Conservation (phyloP, 2,113 vertebrate species). For the Paedocypris sp. region DNA sequence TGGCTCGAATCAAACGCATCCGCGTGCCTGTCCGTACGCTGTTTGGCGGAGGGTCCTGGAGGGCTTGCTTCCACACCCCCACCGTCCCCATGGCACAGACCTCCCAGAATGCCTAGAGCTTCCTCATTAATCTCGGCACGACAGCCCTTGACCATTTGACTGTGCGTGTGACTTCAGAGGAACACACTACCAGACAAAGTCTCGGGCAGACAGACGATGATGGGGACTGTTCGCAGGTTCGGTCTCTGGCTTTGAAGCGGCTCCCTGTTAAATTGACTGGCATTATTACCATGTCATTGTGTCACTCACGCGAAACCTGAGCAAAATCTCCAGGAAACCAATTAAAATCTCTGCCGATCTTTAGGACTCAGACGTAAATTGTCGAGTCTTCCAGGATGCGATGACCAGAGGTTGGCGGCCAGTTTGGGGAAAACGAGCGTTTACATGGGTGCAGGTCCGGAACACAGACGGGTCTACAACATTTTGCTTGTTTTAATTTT, state of each 20-base stretch:
- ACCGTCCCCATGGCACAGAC: neutral
- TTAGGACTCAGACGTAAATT: no score
- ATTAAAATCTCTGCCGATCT: neutral
- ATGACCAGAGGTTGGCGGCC: no score
- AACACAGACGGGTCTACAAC: no score
- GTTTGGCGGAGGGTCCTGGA: slow-evolving; percentile 1
- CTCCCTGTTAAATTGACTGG: slow-evolving; percentile 34
- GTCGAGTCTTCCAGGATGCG: no score
- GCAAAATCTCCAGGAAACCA: neutral
- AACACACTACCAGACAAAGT: slow-evolving; percentile 34
- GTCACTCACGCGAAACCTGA: neutral
- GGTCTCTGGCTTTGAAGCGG: slow-evolving; percentile 25
- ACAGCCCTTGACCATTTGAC: slow-evolving; percentile 40
- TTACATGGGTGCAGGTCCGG: no score
- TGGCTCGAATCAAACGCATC: slow-evolving; percentile 21
- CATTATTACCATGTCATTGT: slow-evolving; percentile 26
- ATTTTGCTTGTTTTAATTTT: no score
- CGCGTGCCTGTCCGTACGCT: neutral
- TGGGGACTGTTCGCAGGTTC: slow-evolving; percentile 34
- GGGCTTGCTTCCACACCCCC: neutral
- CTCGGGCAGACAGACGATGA: slow-evolving; percentile 23
- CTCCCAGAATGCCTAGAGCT: slow-evolving; percentile 33
- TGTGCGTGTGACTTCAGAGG: slow-evolving; percentile 32
- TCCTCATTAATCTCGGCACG: slow-evolving; percentile 45
- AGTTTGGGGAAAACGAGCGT: no score